Percentiles rank a stretch among this genome's conserved stretches.
phyloP scores from a whole-genome alignment of 2,797 vertebrate genomes.

The Hafferia zeledoni region DNA sequence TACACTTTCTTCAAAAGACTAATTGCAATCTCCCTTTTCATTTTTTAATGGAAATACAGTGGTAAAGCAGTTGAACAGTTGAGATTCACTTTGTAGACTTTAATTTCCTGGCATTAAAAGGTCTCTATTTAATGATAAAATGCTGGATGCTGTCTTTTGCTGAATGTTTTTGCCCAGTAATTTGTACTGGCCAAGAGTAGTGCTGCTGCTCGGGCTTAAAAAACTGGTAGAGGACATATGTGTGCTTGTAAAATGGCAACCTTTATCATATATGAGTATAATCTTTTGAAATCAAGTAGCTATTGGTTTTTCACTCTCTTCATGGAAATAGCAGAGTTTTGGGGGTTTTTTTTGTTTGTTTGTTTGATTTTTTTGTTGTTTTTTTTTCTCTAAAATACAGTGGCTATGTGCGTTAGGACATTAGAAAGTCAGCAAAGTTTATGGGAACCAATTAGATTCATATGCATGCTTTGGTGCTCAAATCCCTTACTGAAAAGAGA shows the following conservation, averaged over 20 bases:
- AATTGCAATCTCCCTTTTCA: not conserved
- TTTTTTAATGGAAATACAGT: not conserved
- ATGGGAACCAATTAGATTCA: not conserved
- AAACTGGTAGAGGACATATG: not conserved
- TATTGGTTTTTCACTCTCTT: not conserved
- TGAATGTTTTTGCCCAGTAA: not conserved
- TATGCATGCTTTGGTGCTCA: not conserved
- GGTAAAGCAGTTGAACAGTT: not conserved
- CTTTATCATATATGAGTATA: not conserved
- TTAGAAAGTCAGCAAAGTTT: not conserved
- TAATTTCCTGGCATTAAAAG: not conserved
- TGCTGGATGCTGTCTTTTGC: accelerated
- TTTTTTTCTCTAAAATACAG: not conserved
- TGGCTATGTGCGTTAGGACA: not conserved
- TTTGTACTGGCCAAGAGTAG: not conserved
- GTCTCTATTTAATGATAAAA: not conserved
- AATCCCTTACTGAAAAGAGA: not conserved
- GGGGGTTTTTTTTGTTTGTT: not conserved
- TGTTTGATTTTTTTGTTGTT: accelerated
- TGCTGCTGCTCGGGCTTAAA: not conserved
- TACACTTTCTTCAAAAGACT: not conserved
- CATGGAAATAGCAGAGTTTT: not conserved
- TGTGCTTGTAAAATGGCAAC: not conserved
- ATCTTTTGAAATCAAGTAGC: not conserved
- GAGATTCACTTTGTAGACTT: not conserved